Conservation (phyloP, 2,888 invertebrate species). For the Drosophila pseudotakahashii region DNA sequence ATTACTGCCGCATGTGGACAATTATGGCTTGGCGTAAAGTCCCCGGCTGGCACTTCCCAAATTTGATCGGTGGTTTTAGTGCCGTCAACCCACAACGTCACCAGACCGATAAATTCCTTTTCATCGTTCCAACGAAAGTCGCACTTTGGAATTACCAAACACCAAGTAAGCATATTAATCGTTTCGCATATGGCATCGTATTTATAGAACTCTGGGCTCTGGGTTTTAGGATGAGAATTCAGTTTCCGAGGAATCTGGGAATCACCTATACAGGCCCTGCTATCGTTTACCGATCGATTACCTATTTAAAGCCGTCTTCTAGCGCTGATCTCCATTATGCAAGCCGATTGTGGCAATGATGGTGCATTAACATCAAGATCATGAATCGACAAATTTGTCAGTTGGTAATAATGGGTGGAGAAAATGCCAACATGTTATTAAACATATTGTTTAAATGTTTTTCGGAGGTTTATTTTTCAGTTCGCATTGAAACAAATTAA, state of each 20-base stretch:
- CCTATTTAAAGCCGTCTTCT: not conserved
- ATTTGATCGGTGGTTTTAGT: constrained; percentile 3
- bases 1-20: constrained; percentile 1
- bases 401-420: not conserved
- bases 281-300: constrained; percentile 26
- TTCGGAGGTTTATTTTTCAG: not conserved
- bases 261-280: constrained; percentile 14
- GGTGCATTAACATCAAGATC: constrained; percentile 24
- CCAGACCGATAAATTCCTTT: constrained; percentile 38
- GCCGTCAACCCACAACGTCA: not conserved
- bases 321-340: constrained; percentile 1
- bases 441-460: not conserved
- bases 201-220: constrained; percentile 14
- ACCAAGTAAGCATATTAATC: constrained; percentile 30
- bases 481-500: not conserved
- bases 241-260: constrained; percentile 21
- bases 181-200: constrained; percentile 10
- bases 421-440: not conserved
- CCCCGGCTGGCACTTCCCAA: constrained; percentile 23
- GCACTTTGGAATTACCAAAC: constrained; percentile 51
- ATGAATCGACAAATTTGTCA: constrained; percentile 16
- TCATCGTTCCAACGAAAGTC: constrained; percentile 56
- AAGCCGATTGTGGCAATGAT: constrained; percentile 7
- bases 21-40: constrained; percentile 14
- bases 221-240: constrained; percentile 12